These are phyloP conservation scores for Cyrtorhinus lividipennis DNA, from an alignment of 1,140 invertebrate genomes.

Conservation along the genomic window DNA sequence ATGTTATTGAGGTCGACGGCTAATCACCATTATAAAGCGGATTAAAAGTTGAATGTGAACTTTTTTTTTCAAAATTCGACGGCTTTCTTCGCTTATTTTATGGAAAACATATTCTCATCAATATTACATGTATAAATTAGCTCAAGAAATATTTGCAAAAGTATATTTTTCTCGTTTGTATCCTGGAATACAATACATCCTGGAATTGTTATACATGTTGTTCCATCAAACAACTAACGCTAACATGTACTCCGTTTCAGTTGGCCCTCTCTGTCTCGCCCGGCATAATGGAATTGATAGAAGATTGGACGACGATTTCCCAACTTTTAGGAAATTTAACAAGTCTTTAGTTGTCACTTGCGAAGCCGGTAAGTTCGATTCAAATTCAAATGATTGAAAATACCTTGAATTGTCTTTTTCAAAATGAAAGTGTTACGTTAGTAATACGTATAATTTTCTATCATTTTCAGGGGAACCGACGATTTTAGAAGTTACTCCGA, in stretches of 20 bases:
- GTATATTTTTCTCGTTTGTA: too few relatives aligned
- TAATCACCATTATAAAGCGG: too few relatives aligned
- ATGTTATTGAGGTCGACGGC: too few relatives aligned
- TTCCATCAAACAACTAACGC: too few relatives aligned
- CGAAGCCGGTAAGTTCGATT: conserved; percentile 36
- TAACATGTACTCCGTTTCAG: conserved; percentile 33
- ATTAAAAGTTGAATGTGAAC: too few relatives aligned
- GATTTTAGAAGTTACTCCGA: conserved; percentile 66
- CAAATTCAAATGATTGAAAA: neutral
- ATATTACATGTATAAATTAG: too few relatives aligned
- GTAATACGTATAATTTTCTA: neutral
- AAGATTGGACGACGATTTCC: conserved; percentile 60
- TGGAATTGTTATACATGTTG: too few relatives aligned
- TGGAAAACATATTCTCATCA: too few relatives aligned
- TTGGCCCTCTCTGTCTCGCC: conserved; percentile 62
- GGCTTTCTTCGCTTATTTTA: too few relatives aligned
- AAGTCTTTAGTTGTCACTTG: conserved; percentile 52
- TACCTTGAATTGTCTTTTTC: neutral
- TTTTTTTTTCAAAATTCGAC: too few relatives aligned
- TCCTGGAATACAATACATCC: too few relatives aligned
- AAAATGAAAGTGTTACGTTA: neutral
- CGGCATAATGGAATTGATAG: conserved; percentile 51
- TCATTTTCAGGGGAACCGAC: conserved; percentile 42
- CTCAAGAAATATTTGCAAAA: too few relatives aligned
- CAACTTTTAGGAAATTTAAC: conserved; percentile 70